A percentile compares a stretch with the other conserved stretches of the same genome.
phyloP scores from a whole-genome alignment of 1,140 invertebrate species.

The Wiebesia pumilae region DNA sequence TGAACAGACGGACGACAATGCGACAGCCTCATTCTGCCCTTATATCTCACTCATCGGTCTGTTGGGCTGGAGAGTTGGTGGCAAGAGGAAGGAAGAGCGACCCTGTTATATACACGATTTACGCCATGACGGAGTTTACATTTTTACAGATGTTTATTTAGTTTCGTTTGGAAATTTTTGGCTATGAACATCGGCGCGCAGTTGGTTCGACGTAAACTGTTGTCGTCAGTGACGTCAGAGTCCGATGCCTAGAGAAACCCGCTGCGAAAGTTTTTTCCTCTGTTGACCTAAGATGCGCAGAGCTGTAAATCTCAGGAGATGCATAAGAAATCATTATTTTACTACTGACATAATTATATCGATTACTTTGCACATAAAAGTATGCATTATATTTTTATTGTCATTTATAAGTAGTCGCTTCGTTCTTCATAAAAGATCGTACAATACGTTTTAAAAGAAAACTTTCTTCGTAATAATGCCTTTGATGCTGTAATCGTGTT shows the following conservation, averaged over 20 bases:
- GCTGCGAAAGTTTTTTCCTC: constrained; percentile 32
- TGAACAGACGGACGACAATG: constrained; percentile 5
- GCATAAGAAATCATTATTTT: not conserved
- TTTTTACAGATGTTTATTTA: constrained; percentile 44
- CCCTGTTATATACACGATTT: constrained; percentile 37
- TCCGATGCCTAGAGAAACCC: not conserved
- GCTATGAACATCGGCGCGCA: not conserved
- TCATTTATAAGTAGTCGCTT: not conserved
- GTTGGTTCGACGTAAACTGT: not conserved
- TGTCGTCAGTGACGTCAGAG: not conserved
- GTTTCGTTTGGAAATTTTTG: not conserved
- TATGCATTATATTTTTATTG: not conserved
- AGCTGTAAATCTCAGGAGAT: not conserved
- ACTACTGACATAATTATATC: not conserved
- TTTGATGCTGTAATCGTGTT: too few species aligned
- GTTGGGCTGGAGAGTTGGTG: not conserved
- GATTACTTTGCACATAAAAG: not conserved
- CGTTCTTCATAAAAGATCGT: too few species aligned
- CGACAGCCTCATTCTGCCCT: not conserved
- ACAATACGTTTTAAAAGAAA: too few species aligned
- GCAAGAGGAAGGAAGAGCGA: not conserved
- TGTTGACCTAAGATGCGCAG: not conserved
- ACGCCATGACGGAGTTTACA: constrained; percentile 45
- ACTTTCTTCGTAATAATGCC: too few species aligned
- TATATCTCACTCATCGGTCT: not conserved